Evolutionary conservation across 2,797 vertebrate species (phyloP), one percentile per base, ranked within the genome.

Genomic region (Thripadectes ignobilis): DNA sequence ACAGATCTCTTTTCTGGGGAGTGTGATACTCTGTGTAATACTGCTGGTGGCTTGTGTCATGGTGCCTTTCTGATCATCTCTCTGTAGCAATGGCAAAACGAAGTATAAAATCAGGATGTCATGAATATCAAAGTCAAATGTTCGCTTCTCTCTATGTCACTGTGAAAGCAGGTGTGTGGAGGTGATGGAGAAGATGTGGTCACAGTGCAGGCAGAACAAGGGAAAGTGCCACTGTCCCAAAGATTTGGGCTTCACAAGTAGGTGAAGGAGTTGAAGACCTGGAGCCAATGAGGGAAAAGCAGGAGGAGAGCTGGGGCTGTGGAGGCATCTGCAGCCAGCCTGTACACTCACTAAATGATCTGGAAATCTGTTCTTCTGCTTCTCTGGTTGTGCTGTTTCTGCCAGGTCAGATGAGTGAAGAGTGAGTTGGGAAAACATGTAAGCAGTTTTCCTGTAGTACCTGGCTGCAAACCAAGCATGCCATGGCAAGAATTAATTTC

Each of bases 131-230:
- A 73, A 61, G 46, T 71, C 46, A 74, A 27, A 57, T 19, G n/a
- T 29, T 84, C 20, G 27, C 9, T 51, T 38, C 49, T 73, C 20
- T 57, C 30, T 36, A 0, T 48, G 77, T 78, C 5, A 4, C 67
- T 67, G 71, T 59, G 49, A 61, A 84, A 79, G 29, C 54, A 63
- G 41, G 34, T 45, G 36, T 67, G 49, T 54, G 45, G 57, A 88
- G 41, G 23, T 57, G 49, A 27, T 29, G 36, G 58, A 80, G 49
- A 43, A 39, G 52, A 79, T 54, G 21, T 23, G 34, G 39, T 66
- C 49, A 13, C 10, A 68, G 55, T 34, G 21, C 10, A 12, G 26
- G 29, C 23, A 36, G 0, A 2, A 18, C 3, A 0, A 19, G 41
- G 32, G 38, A 76, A 16, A 62, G 8, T 1, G 2, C 38, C 9